A percentile compares a stretch with the other conserved stretches of the same genome.
phyloP scores from a whole-genome alignment of 64 coral and sea anemone genomes.

The Pocillopora verrucosa region DNA sequence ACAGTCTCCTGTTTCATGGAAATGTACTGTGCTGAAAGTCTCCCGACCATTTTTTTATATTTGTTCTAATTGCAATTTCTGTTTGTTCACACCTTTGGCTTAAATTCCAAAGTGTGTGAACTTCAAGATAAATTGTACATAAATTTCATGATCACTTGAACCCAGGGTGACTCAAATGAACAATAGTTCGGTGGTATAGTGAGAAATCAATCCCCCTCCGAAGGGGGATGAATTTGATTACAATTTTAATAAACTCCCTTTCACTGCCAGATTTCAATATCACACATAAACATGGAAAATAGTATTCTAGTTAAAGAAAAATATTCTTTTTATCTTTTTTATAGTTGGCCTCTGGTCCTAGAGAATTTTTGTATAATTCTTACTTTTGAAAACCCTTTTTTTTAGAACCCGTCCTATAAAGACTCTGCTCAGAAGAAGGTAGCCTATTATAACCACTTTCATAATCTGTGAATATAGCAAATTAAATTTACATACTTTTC shows the following conservation, averaged over 20 bases:
- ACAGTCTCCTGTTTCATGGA: neutral
- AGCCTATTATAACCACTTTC: neutral
- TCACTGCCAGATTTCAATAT: neutral
- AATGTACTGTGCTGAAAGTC: neutral
- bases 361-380: neutral
- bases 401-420: neutral
- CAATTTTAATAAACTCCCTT: neutral
- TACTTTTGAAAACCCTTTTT: too few relatives aligned
- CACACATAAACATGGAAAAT: neutral
- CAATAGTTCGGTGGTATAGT: neutral
- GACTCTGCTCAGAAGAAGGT: neutral
- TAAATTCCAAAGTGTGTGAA: neutral
- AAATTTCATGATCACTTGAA: neutral
- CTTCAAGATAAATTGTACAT: constrained; percentile 17
- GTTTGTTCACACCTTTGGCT: neutral
- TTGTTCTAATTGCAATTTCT: neutral
- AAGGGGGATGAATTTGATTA: neutral
- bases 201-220: neutral
- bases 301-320: neutral
- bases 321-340: neutral
- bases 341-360: neutral
- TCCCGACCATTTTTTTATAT: neutral
- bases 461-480: neutral
- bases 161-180: neutral
- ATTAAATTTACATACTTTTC: constrained; percentile 41